phyloP scores from a whole-genome alignment of 2,888 invertebrate species.

The Epirrita christyi region DNA sequence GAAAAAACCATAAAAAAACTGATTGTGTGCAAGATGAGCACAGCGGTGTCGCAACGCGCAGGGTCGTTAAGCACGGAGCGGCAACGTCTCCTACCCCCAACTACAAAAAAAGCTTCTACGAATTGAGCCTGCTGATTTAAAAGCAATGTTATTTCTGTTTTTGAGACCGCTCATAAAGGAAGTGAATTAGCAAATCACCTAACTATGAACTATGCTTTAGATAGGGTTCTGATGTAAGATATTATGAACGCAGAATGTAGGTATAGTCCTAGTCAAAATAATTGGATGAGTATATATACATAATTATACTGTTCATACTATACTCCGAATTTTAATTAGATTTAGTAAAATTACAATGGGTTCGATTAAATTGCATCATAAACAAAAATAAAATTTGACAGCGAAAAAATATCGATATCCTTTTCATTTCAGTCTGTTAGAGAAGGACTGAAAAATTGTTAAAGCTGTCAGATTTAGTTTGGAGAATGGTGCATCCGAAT shows the following conservation, averaged over 20 bases:
- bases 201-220: constrained; percentile 30
- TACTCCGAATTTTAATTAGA: too few relatives aligned
- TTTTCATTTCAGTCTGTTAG: too few relatives aligned
- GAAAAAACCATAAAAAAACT: constrained; percentile 15
- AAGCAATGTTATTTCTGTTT: constrained; percentile 9
- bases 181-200: constrained; percentile 15
- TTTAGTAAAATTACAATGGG: too few relatives aligned
- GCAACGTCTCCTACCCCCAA: constrained; percentile 51
- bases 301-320: constrained; percentile 40
- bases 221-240: constrained; percentile 42
- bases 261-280: constrained; percentile 36
- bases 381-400: too few relatives aligned
- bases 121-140: constrained; percentile 20
- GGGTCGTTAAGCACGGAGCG: constrained; percentile 38
- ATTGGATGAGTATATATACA: too few relatives aligned
- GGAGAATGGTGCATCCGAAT: too few relatives aligned
- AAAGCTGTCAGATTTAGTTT: too few relatives aligned
- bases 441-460: too few relatives aligned
- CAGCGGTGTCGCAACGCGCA: constrained; percentile 18
- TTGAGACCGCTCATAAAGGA: background rate
- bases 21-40: constrained; percentile 33
- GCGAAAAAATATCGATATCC: too few relatives aligned
- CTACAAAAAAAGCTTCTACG: constrained; percentile 36
- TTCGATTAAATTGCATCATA: too few relatives aligned
- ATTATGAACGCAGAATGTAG: background rate